phyloP scores from a whole-genome alignment of 2,888 invertebrate species.

The Tinea trinotella region DNA sequence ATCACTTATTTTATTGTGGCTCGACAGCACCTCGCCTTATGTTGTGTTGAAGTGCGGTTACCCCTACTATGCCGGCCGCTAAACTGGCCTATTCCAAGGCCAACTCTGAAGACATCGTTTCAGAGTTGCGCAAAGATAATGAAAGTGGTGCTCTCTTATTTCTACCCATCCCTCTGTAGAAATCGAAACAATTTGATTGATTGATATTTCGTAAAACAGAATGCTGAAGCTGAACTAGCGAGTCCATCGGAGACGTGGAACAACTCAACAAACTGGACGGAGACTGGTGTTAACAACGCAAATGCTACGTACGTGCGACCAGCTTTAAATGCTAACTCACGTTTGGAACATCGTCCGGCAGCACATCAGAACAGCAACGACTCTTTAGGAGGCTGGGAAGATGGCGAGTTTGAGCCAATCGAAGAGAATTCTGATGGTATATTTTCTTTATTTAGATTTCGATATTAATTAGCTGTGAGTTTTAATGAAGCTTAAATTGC shows the following conservation, averaged over 20 bases:
- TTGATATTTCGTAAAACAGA: conserved; percentile 43
- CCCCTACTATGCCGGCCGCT: no score
- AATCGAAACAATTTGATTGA: no score
- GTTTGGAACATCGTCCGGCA: conserved; percentile 32
- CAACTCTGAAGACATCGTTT: no score
- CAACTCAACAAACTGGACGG: conserved; percentile 59
- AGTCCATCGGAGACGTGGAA: conserved; percentile 77
- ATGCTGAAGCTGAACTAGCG: conserved; percentile 66
- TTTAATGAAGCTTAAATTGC: no score
- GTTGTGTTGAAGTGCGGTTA: no score
- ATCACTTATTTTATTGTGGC: no score
- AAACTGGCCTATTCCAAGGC: no score
- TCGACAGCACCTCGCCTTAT: no score
- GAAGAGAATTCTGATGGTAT: conserved; percentile 76
- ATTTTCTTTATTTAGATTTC: not conserved
- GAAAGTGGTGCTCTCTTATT: no score
- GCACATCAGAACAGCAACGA: conserved; percentile 65
- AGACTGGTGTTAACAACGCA: conserved; percentile 34
- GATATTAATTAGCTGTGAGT: not conserved
- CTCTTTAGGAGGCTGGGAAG: conserved; percentile 80
- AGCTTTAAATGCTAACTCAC: conserved; percentile 25
- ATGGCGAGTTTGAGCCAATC: conserved; percentile 85
- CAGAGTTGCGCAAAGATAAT: no score
- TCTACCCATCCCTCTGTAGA: no score
- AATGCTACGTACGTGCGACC: conserved; percentile 24